These are phyloP conservation scores for Sceloporus tristichus DNA, from an alignment of 2,113 vertebrate genomes.

Conservation along the genomic window DNA sequence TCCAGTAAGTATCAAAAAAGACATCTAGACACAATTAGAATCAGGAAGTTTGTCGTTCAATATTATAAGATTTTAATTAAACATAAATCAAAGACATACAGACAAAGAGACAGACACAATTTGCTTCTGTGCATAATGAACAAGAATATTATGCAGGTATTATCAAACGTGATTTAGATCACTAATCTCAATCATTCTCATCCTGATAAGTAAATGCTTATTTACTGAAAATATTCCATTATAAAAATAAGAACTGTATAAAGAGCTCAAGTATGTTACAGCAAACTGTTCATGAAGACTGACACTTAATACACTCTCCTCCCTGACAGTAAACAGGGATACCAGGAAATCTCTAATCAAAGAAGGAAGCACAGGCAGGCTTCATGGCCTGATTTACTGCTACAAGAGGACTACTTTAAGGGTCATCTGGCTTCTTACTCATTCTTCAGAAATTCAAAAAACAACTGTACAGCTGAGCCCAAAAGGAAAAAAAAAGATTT, in stretches of 20 bases:
- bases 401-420: conserved; percentile 62
- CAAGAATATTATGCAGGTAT: conserved; percentile 51
- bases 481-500: conserved; percentile 42
- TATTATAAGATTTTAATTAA: conserved; percentile 52
- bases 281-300: conserved; percentile 68
- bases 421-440: conserved; percentile 57
- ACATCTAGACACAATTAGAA: conserved; percentile 64
- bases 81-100: conserved; percentile 7
- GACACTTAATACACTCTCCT: conserved; percentile 70
- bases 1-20: conserved; percentile 62
- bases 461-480: conserved; percentile 43
- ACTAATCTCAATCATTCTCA: conserved; percentile 47
- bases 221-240: conserved; percentile 64
- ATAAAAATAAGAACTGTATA: conserved; percentile 79
- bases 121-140: conserved; percentile 56
- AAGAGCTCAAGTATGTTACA: conserved; percentile 70
- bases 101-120: neutral
- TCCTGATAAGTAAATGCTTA: conserved; percentile 66
- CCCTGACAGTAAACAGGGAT: conserved; percentile 68
- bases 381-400: conserved; percentile 72
- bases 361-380: conserved; percentile 53
- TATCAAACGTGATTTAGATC: conserved; percentile 29
- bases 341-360: conserved; percentile 55
- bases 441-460: conserved; percentile 58
- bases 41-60: conserved; percentile 36